Conservation (phyloP, 2,888 invertebrate species). For the Meiosimyza platycephala region DNA sequence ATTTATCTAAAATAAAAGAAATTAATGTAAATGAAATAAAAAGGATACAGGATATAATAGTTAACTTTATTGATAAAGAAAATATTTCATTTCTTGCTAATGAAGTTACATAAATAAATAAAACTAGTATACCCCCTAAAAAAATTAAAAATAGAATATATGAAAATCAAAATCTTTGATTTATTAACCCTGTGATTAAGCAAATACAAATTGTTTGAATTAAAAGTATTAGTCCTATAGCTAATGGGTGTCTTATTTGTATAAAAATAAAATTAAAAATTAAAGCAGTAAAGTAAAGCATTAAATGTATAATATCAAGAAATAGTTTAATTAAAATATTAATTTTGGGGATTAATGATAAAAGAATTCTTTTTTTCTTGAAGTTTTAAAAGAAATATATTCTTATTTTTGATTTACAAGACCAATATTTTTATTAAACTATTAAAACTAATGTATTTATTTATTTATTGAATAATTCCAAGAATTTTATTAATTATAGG, state of each 20-base stretch:
- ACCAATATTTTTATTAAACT: slow-evolving; percentile 77
- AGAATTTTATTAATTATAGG: slow-evolving; percentile 69
- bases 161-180: slow-evolving; percentile 71
- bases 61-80: slow-evolving; percentile 60
- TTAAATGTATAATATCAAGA: slow-evolving; percentile 67
- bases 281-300: slow-evolving; percentile 45
- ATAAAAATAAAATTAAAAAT: slow-evolving; percentile 66
- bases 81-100: slow-evolving; percentile 74
- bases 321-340: slow-evolving; percentile 76
- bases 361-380: slow-evolving; percentile 70
- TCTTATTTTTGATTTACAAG: slow-evolving; percentile 76
- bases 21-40: slow-evolving; percentile 49
- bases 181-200: slow-evolving; percentile 68
- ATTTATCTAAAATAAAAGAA: slow-evolving; percentile 51
- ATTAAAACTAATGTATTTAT: slow-evolving; percentile 73
- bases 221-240: slow-evolving; percentile 71
- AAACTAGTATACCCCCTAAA: slow-evolving; percentile 74
- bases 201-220: slow-evolving; percentile 69
- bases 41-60: slow-evolving; percentile 56
- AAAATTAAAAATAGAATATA: slow-evolving; percentile 74
- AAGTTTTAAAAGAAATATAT: slow-evolving; percentile 70
- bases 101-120: slow-evolving; percentile 76
- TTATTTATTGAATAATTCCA: slow-evolving; percentile 66
- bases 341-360: slow-evolving; percentile 78
- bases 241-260: slow-evolving; percentile 69